Base-by-base conservation (phyloP, 2,888 invertebrate genomes). In the Pimpla rufipes region DNA sequence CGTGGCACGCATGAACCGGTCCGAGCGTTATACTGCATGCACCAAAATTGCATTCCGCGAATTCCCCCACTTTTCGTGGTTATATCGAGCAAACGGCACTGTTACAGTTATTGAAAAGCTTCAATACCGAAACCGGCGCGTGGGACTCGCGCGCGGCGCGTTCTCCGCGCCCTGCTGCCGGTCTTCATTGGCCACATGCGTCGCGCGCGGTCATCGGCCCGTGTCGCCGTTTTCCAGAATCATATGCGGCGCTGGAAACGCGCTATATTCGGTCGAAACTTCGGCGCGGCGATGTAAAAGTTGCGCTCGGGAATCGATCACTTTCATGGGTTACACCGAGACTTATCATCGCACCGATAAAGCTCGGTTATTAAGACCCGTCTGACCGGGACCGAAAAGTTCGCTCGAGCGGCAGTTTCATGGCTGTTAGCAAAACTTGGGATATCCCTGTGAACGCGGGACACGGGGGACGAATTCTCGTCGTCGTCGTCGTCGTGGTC, bases 1-100 rank as follows among this genome's bases (percentile, higher is more conserved):
- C 70, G 70, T 75, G 57, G 57, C 55, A 52, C 50, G 75, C 70
- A 79, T 57, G 79, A 83, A 71, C 55, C 66, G 29, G 62, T 79
- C 71, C 66, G 50, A 71, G 64, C 55, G 57, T 37, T 62, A 67
- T 68, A 66, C 57, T 66, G 29, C 57, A n/a, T 70, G n/a, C n/a
- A 42, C 67, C 45, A 42, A 73, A 78, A 67, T 74, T 68, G 59
- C 52, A 29, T 62, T 68, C 59, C 67, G 0, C 35, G 52, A 77
- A 78, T 73, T 74, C 67, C 18, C 71, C 52, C 29, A 35, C 37
- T 16, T 68, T 68, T 52, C 37, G 2, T 37, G 16, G 16, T 42
- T 40, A 18, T 47, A 47, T 35, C 50, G 11, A 18, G 35, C 66
- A 35, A 8, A 37, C 68, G 18, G 37, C 35, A 37, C 37, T 18